phyloP scores from a whole-genome alignment of 1,140 invertebrate species.

The Gryon sp. region DNA sequence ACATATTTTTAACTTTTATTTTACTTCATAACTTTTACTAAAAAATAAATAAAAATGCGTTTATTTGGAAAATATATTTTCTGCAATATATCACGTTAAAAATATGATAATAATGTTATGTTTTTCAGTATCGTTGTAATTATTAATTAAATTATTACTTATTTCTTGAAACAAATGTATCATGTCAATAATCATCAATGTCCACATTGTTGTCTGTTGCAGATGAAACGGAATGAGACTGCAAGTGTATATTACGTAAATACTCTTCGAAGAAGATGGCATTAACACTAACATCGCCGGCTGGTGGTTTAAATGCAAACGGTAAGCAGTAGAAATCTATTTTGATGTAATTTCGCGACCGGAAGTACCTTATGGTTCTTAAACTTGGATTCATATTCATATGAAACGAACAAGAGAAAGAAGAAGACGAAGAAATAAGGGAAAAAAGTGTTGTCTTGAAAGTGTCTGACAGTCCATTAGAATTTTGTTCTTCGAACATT shows the following conservation, averaged over 20 bases:
- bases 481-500: constrained; percentile 2
- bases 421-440: neutral
- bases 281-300: constrained; percentile 61
- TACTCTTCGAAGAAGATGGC: constrained; percentile 58
- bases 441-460: neutral
- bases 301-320: constrained; percentile 47
- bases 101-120: too few species aligned
- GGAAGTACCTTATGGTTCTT: constrained; percentile 14
- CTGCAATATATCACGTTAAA: too few species aligned
- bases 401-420: neutral
- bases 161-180: too few species aligned
- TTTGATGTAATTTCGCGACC: constrained; percentile 22
- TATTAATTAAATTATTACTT: too few species aligned
- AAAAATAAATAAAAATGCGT: too few species aligned
- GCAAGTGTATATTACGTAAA: constrained; percentile 49
- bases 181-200: too few species aligned
- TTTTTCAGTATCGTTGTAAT: too few species aligned
- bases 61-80: too few species aligned
- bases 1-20: too few species aligned
- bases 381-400: neutral
- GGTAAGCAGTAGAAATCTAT: constrained; percentile 47
- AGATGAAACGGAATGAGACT: constrained; percentile 59
- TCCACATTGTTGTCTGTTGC: constrained; percentile 55
- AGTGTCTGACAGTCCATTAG: too few species aligned
- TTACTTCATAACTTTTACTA: too few species aligned